Conservation (phyloP, 2,113 vertebrate species). For the Hirundichthys speculiger region DNA sequence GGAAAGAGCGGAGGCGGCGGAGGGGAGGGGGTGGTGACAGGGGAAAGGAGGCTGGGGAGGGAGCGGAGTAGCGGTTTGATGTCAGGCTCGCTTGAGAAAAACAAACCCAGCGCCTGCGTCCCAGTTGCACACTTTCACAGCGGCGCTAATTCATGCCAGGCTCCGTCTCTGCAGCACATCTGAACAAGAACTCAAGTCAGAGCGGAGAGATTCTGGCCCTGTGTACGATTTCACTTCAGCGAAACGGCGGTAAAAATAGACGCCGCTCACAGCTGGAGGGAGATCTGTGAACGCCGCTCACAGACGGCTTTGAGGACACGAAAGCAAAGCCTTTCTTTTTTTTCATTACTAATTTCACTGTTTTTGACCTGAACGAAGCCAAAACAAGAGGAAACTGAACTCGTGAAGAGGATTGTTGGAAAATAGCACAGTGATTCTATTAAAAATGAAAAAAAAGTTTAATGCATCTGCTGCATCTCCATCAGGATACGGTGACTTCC, state of each 20-base stretch:
- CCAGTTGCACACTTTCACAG: conserved; percentile 17
- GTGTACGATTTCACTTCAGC: not conserved
- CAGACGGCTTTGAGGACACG: not conserved
- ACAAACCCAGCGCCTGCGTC: conserved; percentile 27
- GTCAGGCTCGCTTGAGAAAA: conserved; percentile 30
- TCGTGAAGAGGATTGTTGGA: too few relatives aligned
- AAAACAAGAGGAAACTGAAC: too few relatives aligned
- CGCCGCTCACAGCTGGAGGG: conserved; percentile 5
- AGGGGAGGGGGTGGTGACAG: conserved; percentile 12
- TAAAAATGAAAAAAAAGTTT: too few relatives aligned
- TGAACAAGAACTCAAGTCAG: not conserved
- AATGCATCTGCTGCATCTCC: too few relatives aligned
- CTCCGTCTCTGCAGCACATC: not conserved
- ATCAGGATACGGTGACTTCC: too few relatives aligned
- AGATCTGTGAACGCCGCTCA: not conserved
- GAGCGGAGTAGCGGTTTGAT: conserved; percentile 21
- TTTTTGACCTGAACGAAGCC: too few relatives aligned
- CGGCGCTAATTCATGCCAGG: not conserved
- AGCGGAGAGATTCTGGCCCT: not conserved
- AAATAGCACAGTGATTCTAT: too few relatives aligned
- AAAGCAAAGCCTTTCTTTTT: conserved; percentile 13
- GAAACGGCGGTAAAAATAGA: not conserved
- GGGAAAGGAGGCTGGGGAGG: conserved; percentile 8
- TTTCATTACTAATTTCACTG: not conserved
- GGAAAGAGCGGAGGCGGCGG: conserved; percentile 10